Percentiles rank a stretch among this genome's conserved stretches.
These are phyloP conservation scores for Ciconia stormi DNA, from an alignment of 2,113 vertebrate species.

Conservation along the genomic window DNA sequence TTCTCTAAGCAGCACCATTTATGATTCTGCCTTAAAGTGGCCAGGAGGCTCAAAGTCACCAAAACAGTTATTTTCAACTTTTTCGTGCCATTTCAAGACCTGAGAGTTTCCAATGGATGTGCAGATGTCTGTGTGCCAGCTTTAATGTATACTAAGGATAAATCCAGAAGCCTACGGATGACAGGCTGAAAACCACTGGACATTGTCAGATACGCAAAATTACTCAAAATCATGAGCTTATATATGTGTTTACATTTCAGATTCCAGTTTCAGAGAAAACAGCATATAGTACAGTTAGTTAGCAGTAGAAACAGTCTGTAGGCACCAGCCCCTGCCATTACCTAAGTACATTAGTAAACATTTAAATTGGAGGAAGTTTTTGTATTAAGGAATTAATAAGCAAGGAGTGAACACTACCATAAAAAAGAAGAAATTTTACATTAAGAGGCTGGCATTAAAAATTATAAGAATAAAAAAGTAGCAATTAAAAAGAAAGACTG, in stretches of 20 bases:
- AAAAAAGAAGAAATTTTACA: background rate
- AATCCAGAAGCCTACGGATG: background rate
- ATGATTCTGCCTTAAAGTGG: background rate
- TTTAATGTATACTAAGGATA: background rate
- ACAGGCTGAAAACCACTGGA: background rate
- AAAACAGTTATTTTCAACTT: background rate
- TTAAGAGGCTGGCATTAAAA: background rate
- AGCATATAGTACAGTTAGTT: background rate
- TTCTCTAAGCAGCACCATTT: background rate
- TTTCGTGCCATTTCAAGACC: background rate
- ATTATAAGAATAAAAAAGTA: background rate
- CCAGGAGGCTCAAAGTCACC: background rate
- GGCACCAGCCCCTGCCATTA: background rate
- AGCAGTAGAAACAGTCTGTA: background rate
- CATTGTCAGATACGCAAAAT: background rate
- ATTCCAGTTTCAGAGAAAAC: background rate
- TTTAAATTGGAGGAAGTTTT: background rate
- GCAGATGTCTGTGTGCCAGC: background rate
- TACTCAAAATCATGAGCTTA: background rate
- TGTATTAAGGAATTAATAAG: background rate
- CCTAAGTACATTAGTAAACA: background rate
- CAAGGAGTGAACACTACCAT: background rate
- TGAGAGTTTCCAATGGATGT: background rate
- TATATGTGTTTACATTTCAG: background rate
- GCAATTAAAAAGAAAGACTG: background rate